Conservation (phyloP, 2,113 vertebrate species). For the Phyllostomus discolor region DNA sequence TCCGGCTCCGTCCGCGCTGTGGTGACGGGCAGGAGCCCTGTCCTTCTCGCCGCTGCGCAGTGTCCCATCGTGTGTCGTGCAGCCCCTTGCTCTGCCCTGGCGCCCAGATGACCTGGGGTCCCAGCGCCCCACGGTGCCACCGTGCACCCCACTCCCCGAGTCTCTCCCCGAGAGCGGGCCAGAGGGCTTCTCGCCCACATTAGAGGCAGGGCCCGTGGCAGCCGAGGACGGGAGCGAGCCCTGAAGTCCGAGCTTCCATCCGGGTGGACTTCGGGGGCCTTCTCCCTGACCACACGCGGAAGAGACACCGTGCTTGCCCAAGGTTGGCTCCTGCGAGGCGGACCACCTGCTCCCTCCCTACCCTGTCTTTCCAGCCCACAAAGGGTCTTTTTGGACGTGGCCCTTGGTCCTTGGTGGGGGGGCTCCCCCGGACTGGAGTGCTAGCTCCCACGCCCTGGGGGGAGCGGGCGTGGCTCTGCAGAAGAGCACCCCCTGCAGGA, state of each 20-base stretch:
- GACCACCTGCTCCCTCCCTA: accelerated
- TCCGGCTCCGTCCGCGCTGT: no score
- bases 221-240: not conserved
- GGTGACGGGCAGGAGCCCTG: no score
- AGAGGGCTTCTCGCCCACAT: not conserved
- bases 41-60: no score
- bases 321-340: not conserved
- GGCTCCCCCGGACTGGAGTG: not conserved
- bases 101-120: not conserved
- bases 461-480: not conserved
- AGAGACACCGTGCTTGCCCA: not conserved
- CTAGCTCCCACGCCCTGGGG: not conserved
- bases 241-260: not conserved
- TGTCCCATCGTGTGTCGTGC: no score
- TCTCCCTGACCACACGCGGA: not conserved
- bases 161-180: no score
- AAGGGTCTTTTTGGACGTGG: not conserved
- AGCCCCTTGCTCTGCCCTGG: not conserved
- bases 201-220: not conserved
- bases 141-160: accelerated
- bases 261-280: not conserved
- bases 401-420: not conserved
- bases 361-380: not conserved
- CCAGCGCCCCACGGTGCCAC: not conserved
- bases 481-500: not conserved